Conservation (phyloP, 2,888 invertebrate species). For the Leptarthrus brevirostris region DNA sequence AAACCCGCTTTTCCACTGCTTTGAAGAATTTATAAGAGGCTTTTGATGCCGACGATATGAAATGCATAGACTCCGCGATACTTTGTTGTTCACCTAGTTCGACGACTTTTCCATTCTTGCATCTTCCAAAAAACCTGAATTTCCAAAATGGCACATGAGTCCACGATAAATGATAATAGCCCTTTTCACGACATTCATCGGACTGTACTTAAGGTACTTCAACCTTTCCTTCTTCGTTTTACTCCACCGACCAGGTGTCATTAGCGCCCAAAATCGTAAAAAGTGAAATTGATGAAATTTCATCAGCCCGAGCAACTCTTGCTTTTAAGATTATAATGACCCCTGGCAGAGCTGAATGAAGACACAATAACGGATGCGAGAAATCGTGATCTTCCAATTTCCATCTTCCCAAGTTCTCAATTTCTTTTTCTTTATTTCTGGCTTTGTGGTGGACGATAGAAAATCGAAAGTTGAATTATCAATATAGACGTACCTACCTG, state of each 20-base stretch:
- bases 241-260: neutral
- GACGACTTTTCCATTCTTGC: too few species aligned
- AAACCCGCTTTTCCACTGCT: neutral
- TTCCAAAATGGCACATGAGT: too few species aligned
- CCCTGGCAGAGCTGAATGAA: slow-evolving; percentile 17
- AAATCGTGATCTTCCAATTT: slow-evolving; percentile 50
- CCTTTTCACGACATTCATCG: too few species aligned
- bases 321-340: slow-evolving; percentile 50
- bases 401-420: slow-evolving; percentile 47
- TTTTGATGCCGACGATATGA: too few species aligned
- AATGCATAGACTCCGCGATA: too few species aligned
- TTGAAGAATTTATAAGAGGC: too few species aligned
- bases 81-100: too few species aligned
- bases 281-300: slow-evolving; percentile 52
- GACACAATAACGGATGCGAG: slow-evolving; percentile 47
- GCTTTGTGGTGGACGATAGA: slow-evolving; percentile 34
- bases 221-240: too few species aligned
- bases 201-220: too few species aligned
- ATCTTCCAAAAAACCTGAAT: too few species aligned
- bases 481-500: slow-evolving; percentile 35
- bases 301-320: slow-evolving; percentile 48
- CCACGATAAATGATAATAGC: too few species aligned
- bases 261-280: slow-evolving; percentile 50
- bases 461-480: slow-evolving; percentile 46
- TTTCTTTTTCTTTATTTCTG: slow-evolving; percentile 40